Evolutionary conservation across 1,140 invertebrate genomes (phyloP), one percentile per base, ranked within the genome.

Genomic region (Drosophila ambigua): DNA sequence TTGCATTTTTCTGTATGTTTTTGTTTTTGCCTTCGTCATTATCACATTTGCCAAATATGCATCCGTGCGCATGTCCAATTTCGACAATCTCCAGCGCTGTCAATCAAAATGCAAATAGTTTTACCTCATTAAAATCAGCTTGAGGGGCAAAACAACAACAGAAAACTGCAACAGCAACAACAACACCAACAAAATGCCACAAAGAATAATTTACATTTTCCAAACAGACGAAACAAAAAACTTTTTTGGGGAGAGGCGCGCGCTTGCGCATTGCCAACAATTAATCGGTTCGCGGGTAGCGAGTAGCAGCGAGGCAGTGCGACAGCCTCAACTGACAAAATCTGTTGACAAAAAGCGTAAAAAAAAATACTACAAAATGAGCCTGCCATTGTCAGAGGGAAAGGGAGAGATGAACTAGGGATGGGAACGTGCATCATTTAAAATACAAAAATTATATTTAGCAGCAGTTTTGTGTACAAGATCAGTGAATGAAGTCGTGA

Each of bases 61-160:
- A 83, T 79, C 54, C 65, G 67, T 59, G 60, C 65, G 72, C 80
- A 65, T 81, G 79, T 83, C 59, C 79, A 79, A 80, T 66, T 74
- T 58, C 62, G 67, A 82, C 82, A 81, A 81, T 81, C 78, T 81
- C 82, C 78, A 60, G 20, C 31, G 83, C 83, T 88, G 83, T 87
- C 83, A 87, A 87, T 87, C 83, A 87, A 87, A 87, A 87, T 87
- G 83, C 83, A 87, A 87, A 85, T 85, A 63, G 50, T 49, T 80
- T 45, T 55, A 51, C 75, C 82, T 88, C 83, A 87, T 87, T 87
- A 87, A 87, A 83, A 82, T 43, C 58, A 44, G 41, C 28, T 57
- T 15, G 50, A 50, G 55, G 45, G 41, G 48, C 28, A 35, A 24
- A 16, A 9, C 43, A 20, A 26, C 26, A 46, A 28, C 11, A 52